Conservation (phyloP, 2,797 vertebrate species). For the Sebastes hubbsi region DNA sequence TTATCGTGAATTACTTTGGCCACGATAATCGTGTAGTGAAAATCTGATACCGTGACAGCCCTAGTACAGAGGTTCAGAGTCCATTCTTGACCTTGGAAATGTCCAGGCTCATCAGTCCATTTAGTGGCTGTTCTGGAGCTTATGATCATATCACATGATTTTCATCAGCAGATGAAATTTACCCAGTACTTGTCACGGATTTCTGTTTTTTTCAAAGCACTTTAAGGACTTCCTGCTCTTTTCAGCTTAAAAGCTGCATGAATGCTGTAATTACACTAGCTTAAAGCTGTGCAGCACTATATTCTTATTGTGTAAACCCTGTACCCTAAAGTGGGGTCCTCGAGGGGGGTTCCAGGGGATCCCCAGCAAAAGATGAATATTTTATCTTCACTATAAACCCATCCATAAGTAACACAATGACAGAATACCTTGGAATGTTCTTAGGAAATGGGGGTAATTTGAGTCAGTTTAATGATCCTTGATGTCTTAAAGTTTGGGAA, state of each 20-base stretch:
- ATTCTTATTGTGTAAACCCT: neutral
- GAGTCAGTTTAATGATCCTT: too few species aligned
- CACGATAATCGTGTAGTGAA: too few species aligned
- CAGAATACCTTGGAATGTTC: too few species aligned
- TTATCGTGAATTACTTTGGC: too few species aligned
- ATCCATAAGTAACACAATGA: too few species aligned
- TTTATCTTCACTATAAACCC: too few species aligned
- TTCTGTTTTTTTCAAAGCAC: neutral
- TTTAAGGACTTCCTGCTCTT: neutral
- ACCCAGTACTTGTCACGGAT: neutral
- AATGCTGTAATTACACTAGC: neutral
- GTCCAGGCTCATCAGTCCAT: neutral
- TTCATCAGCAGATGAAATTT: neutral
- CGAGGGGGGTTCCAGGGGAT: too few species aligned
- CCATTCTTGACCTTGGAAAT: neutral
- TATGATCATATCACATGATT: neutral
- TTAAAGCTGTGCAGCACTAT: neutral
- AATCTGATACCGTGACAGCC: too few species aligned
- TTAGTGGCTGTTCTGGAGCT: neutral
- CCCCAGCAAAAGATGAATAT: too few species aligned
- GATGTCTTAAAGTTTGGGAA: neutral
- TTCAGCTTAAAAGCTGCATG: neutral
- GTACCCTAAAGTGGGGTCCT: too few species aligned
- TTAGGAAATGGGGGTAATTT: too few species aligned
- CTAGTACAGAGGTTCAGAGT: too few species aligned